A percentile compares a stretch with the other conserved stretches of the same genome.
These are phyloP conservation scores for Steinernema khuongi DNA, from an alignment of 1,140 invertebrate genomes.

Conservation along the genomic window DNA sequence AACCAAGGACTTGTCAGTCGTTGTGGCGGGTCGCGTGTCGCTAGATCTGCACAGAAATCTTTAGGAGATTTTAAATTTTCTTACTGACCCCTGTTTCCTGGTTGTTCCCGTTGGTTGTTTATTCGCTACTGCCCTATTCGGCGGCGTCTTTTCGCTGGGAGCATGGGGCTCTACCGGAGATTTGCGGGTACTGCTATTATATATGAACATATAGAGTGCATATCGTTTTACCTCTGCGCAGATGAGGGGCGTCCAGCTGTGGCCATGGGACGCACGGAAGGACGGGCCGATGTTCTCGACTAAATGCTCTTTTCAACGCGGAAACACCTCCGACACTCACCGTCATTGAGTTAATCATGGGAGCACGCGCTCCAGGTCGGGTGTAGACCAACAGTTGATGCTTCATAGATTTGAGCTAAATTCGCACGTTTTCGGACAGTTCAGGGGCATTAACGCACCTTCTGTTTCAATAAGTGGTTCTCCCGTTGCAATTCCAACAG, in stretches of 20 bases:
- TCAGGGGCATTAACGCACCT: constrained; percentile 23
- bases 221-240: not conserved
- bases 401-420: constrained; percentile 48
- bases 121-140: not conserved
- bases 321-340: too few relatives aligned
- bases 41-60: not conserved
- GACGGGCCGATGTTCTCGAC: constrained; percentile 13
- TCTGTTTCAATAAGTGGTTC: constrained; percentile 45
- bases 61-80: too few relatives aligned
- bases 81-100: not conserved
- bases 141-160: not conserved
- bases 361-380: constrained; percentile 31
- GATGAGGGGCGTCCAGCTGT: not conserved
- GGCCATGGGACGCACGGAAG: constrained; percentile 21
- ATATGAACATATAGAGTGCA: not conserved
- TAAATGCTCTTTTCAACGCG: too few relatives aligned
- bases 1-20: not conserved
- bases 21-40: not conserved
- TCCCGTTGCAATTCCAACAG: constrained; percentile 41
- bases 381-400: constrained; percentile 50
- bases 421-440: constrained; percentile 1
- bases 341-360: constrained; percentile 43
- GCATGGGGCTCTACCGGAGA: not conserved
- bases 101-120: too few relatives aligned
- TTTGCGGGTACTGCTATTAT: not conserved